Evolutionary conservation across 2,797 vertebrate genomes (phyloP).

Genomic region (Austrolebias charrua): DNA sequence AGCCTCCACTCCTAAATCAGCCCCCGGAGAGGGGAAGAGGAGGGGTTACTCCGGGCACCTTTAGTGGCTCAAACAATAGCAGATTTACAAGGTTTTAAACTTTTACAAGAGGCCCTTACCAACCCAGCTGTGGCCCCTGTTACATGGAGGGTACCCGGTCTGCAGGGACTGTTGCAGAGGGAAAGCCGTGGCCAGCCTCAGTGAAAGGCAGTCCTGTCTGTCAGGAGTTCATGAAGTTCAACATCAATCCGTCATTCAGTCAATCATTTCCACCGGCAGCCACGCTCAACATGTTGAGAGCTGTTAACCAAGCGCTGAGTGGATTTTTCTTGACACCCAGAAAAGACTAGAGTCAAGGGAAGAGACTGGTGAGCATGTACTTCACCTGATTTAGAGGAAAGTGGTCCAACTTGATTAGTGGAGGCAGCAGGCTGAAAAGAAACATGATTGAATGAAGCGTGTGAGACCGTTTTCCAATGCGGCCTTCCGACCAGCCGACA

Average conservation of each 20-base stretch:
- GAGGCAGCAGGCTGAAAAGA: slow-evolving; percentile 19
- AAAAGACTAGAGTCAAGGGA: slow-evolving; percentile 22
- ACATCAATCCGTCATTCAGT: slow-evolving; percentile 45
- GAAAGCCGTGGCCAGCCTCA: slow-evolving; percentile 33
- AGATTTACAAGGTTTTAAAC: slow-evolving; percentile 74
- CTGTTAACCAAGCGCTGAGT: slow-evolving; percentile 46
- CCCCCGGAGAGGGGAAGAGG: slow-evolving; percentile 22
- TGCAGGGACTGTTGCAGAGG: slow-evolving; percentile 35
- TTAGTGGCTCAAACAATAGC: slow-evolving; percentile 59
- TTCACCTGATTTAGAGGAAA: slow-evolving; percentile 40
- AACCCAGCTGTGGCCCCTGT: slow-evolving; percentile 37
- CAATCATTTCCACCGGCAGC: slow-evolving; percentile 35
- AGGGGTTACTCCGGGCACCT: slow-evolving; percentile 41
- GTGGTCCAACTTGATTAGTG: slow-evolving; percentile 52
- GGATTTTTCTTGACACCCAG: slow-evolving; percentile 34
- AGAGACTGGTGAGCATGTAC: slow-evolving; percentile 30
- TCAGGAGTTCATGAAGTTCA: slow-evolving; percentile 31
- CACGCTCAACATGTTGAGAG: slow-evolving; percentile 23
- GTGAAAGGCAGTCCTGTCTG: slow-evolving; percentile 17
- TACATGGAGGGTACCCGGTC: slow-evolving; percentile 27
- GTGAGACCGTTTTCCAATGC: slow-evolving; percentile 44
- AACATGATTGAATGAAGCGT: slow-evolving; percentile 38
- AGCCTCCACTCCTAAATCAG: slow-evolving; percentile 67
- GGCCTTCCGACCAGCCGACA: slow-evolving; percentile 51
- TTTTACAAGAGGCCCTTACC: slow-evolving; percentile 48